Evolutionary conservation across 2,113 vertebrate genomes (phyloP).

Genomic region (Oncorhynchus mykiss): DNA sequence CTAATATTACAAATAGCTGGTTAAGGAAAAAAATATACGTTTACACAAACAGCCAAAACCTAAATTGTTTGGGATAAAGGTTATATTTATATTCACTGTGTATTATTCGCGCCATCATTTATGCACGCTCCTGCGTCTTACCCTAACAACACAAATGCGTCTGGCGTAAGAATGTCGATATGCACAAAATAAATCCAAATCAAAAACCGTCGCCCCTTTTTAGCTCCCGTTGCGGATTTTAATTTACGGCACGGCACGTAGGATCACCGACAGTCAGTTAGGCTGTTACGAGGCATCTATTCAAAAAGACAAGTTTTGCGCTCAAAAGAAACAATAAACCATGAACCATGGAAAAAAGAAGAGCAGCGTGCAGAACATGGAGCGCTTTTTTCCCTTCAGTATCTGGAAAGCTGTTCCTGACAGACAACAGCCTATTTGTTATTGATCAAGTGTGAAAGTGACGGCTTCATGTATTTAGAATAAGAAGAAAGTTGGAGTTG

Average conservation of each 20-base stretch:
- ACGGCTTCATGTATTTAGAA: conserved; percentile 75
- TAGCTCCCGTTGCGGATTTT: conserved; percentile 42
- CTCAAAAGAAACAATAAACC: conserved; percentile 45
- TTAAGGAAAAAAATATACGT: background rate
- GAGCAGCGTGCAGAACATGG: conserved; percentile 28
- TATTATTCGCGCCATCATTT: conserved; percentile 30
- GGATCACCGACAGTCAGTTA: conserved; percentile 35
- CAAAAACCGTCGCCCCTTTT: conserved; percentile 30
- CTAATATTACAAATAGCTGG: conserved; percentile 6
- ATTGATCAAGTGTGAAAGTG: conserved; percentile 78
- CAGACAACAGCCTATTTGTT: conserved; percentile 69
- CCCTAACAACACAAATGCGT: conserved; percentile 30
- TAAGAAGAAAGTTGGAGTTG: conserved; percentile 83
- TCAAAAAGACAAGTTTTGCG: conserved; percentile 46
- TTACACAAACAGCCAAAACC: background rate
- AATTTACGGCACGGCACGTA: conserved; percentile 17
- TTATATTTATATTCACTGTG: background rate
- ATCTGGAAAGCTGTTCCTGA: conserved; percentile 66
- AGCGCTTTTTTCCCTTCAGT: conserved; percentile 54
- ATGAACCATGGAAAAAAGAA: conserved; percentile 4
- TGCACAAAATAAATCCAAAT: conserved; percentile 52
- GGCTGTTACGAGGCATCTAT: conserved; percentile 44
- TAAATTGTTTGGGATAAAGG: background rate
- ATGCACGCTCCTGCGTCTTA: conserved; percentile 32
- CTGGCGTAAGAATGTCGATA: conserved; percentile 49